These are phyloP conservation scores for Paramisgurnus dabryanus DNA, from an alignment of 2,113 vertebrate species.

Conservation along the genomic window DNA sequence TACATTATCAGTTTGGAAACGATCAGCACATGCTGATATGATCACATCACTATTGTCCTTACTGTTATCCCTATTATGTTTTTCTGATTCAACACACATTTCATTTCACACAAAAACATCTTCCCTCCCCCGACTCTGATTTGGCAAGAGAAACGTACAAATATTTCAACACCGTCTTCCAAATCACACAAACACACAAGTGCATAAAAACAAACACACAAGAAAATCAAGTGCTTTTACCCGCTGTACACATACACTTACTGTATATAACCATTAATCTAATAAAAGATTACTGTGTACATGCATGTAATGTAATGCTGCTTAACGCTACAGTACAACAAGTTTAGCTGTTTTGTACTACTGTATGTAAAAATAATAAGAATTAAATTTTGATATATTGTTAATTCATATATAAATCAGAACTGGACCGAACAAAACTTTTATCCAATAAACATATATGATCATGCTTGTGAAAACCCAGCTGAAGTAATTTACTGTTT, in stretches of 20 bases:
- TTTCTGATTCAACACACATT: background rate
- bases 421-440: no score
- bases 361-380: no score
- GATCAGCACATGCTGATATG: background rate
- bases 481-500: no score
- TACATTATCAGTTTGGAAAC: constrained; percentile 2
- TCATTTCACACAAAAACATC: constrained; percentile 5
- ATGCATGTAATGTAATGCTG: no score
- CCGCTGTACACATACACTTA: background rate
- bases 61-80: background rate
- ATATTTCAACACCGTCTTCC: constrained; percentile 1
- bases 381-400: no score
- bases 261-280: background rate
- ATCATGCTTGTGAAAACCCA: no score
- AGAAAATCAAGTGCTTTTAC: background rate
- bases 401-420: no score
- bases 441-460: no score
- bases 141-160: constrained; percentile 11
- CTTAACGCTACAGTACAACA: no score
- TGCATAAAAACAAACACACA: background rate
- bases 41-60: constrained; percentile 13
- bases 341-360: no score
- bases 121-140: background rate
- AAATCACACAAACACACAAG: background rate
- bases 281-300: background rate